Evolutionary conservation across 2,888 invertebrate genomes (phyloP).

Genomic region (Caprella mutica): DNA sequence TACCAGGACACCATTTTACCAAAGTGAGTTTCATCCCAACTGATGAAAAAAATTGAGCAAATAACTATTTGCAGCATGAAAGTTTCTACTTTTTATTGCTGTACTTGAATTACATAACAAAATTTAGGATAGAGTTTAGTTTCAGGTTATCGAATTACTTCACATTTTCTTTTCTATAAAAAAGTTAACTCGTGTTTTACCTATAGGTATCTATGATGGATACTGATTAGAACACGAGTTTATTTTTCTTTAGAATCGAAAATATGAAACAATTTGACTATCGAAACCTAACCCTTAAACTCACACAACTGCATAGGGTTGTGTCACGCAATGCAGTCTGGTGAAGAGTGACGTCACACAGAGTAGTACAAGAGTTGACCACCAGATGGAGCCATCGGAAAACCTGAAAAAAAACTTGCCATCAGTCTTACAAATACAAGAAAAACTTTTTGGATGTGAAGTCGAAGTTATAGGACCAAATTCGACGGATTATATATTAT

Average conservation of each 20-base stretch:
- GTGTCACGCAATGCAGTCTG: slow-evolving; percentile 6
- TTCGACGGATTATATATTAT: no score
- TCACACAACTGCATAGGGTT: slow-evolving; percentile 7
- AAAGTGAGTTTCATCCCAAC: slow-evolving; percentile 96
- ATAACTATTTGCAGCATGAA: no score
- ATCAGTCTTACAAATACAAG: no score
- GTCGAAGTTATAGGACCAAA: no score
- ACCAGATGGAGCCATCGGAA: no score
- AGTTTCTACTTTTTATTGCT: no score
- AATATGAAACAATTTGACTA: not conserved
- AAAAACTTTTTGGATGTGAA: no score
- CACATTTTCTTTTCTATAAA: not conserved
- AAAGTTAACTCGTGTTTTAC: not conserved
- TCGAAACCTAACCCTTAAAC: not conserved
- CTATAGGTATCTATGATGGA: not conserved
- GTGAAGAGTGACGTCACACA: not conserved
- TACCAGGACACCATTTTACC: slow-evolving; percentile 99
- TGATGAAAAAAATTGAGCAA: slow-evolving; percentile 25
- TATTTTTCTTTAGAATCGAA: slow-evolving; percentile 14
- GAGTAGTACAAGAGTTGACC: not conserved
- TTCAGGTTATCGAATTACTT: not conserved
- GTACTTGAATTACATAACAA: no score
- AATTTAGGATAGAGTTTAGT: not conserved
- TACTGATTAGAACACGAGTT: slow-evolving; percentile 7
- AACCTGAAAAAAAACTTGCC: no score